These are phyloP conservation scores for Ramphastos sulfuratus DNA, from an alignment of 2,113 vertebrate species.

Conservation along the genomic window DNA sequence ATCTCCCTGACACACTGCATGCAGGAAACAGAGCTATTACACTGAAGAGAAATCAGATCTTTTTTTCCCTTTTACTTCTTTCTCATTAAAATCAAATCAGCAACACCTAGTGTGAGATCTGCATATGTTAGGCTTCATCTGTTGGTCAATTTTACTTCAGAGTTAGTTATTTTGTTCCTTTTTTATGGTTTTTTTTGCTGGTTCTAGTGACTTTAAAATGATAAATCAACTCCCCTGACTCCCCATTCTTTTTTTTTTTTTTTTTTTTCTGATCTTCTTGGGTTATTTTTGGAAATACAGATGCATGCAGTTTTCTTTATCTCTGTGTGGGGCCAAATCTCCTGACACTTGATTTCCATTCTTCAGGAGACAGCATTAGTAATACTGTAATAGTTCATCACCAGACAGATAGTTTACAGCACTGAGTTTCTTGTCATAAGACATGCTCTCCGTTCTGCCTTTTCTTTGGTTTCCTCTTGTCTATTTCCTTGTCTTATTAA, in stretches of 20 bases:
- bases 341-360: slow-evolving; percentile 26
- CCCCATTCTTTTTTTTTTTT: neutral
- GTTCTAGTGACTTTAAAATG: neutral
- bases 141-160: neutral
- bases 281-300: slow-evolving; percentile 11
- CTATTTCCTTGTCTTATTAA: slow-evolving; percentile 54
- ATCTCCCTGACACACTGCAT: neutral
- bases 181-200: neutral
- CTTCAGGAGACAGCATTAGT: neutral
- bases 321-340: slow-evolving; percentile 4
- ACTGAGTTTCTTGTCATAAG: slow-evolving; percentile 33
- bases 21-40: neutral
- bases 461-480: slow-evolving; percentile 38
- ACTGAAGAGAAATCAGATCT: neutral
- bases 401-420: slow-evolving; percentile 2
- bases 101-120: neutral
- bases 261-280: neutral
- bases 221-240: neutral
- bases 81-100: slow-evolving; percentile 9
- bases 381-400: slow-evolving; percentile 40
- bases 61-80: no score
- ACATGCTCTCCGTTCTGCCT: neutral
- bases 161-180: neutral
- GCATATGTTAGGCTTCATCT: neutral
- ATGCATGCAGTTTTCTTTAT: slow-evolving; percentile 24